Conservation (phyloP, 2,113 vertebrate species). For the Corydoras maculifer region DNA sequence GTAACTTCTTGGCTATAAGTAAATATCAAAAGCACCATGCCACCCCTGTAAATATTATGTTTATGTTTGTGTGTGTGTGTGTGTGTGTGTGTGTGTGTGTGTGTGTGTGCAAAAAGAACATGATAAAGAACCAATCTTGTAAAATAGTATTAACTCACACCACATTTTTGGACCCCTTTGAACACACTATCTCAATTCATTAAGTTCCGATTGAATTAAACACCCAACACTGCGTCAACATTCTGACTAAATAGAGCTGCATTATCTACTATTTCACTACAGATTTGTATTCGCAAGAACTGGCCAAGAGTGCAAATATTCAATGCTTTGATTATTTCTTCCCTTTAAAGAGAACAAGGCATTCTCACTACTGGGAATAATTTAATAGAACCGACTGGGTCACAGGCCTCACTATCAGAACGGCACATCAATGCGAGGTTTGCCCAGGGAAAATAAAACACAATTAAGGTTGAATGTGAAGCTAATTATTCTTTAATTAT, state of each 20-base stretch:
- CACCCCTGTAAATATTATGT: too few relatives aligned
- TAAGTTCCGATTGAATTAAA: constrained; percentile 20
- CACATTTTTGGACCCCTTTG: constrained; percentile 1
- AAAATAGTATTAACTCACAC: not conserved
- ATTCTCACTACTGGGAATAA: constrained; percentile 5
- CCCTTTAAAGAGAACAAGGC: not conserved
- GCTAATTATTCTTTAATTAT: constrained; percentile 54
- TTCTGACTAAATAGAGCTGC: constrained; percentile 24
- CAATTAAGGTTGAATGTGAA: constrained; percentile 47
- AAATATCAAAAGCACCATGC: not conserved
- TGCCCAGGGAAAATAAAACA: constrained; percentile 44
- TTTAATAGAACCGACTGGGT: constrained; percentile 23
- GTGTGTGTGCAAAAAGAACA: too few relatives aligned
- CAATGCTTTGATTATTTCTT: constrained; percentile 19
- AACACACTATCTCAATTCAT: constrained; percentile 3
- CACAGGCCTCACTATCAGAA: constrained; percentile 13
- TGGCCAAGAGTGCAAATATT: constrained; percentile 22
- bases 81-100: not conserved
- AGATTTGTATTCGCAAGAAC: constrained; percentile 33
- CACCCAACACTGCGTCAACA: constrained; percentile 21
- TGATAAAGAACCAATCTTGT: not conserved
- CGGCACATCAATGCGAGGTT: constrained; percentile 6
- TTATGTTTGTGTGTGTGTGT: not conserved
- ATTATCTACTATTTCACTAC: constrained; percentile 32
- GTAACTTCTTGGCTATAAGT: too few relatives aligned